These are phyloP conservation scores for Taenaris catops DNA, from an alignment of 2,888 invertebrate genomes.

Conservation along the genomic window DNA sequence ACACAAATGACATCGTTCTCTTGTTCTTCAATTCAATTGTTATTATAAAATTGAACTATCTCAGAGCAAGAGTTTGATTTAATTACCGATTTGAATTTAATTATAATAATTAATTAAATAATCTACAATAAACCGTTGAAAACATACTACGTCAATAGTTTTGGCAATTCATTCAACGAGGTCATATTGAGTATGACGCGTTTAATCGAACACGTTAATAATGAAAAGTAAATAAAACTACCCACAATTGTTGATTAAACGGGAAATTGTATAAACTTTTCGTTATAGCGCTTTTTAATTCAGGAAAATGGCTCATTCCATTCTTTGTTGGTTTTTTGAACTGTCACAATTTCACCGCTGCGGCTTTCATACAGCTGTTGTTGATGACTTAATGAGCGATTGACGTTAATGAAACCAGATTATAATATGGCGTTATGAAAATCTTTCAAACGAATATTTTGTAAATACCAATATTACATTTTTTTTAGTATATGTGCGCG, in stretches of 20 bases:
- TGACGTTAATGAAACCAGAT: slow-evolving; percentile 12
- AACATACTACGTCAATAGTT: too few relatives aligned
- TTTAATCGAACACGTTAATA: slow-evolving; percentile 14
- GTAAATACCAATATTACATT: too few relatives aligned
- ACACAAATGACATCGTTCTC: too few relatives aligned
- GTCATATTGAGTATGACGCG: slow-evolving; percentile 2
- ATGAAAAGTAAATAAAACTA: slow-evolving; percentile 21
- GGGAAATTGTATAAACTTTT: slow-evolving; percentile 19
- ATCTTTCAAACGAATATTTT: too few relatives aligned
- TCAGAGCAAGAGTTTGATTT: too few relatives aligned
- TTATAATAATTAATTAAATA: too few relatives aligned
- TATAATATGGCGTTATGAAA: slow-evolving; percentile 6
- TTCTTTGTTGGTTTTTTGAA: slow-evolving; percentile 8
- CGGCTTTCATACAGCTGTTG: slow-evolving; percentile 13
- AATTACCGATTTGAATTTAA: too few relatives aligned
- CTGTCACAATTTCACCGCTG: slow-evolving; percentile 11
- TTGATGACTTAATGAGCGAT: slow-evolving; percentile 14
- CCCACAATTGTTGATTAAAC: slow-evolving; percentile 14
- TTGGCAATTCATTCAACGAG: too few relatives aligned
- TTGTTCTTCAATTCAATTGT: too few relatives aligned
- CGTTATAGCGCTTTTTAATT: slow-evolving; percentile 20
- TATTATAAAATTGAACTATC: too few relatives aligned
- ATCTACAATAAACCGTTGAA: too few relatives aligned
- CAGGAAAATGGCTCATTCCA: slow-evolving; percentile 11
- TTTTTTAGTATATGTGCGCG: too few relatives aligned